These are phyloP conservation scores for Melanotaenia nigrans DNA, from an alignment of 2,797 vertebrate genomes.

Conservation along the genomic window DNA sequence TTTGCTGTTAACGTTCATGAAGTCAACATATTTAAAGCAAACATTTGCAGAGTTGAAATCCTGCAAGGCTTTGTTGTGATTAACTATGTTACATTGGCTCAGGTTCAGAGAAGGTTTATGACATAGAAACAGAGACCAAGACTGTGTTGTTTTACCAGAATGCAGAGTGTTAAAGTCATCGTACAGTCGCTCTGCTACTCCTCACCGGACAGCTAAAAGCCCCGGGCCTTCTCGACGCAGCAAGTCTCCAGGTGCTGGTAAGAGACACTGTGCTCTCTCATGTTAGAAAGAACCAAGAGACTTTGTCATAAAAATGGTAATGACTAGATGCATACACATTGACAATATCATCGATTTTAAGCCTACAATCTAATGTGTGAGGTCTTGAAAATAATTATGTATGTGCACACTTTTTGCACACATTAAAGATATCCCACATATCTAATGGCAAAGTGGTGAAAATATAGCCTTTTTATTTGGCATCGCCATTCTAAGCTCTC, in stretches of 20 bases:
- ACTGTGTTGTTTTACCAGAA: slow-evolving; percentile 77
- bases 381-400: neutral
- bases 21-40: neutral
- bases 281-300: neutral
- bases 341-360: neutral
- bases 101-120: neutral
- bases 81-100: slow-evolving; percentile 4
- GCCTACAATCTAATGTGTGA: neutral
- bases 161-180: slow-evolving; percentile 92
- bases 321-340: neutral
- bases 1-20: neutral
- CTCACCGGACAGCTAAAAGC: slow-evolving; percentile 85
- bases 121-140: slow-evolving; percentile 29
- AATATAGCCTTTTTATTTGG: neutral
- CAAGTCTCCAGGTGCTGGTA: slow-evolving; percentile 94
- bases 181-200: slow-evolving; percentile 83
- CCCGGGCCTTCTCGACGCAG: slow-evolving; percentile 87
- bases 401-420: no score
- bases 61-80: neutral
- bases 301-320: neutral
- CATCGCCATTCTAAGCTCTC: slow-evolving; percentile 20
- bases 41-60: neutral
- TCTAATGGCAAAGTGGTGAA: no score
- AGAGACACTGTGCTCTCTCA: neutral
- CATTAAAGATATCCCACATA: no score